These are phyloP conservation scores for Taphrorychus bicolor DNA, from an alignment of 2,888 invertebrate species.

Conservation along the genomic window DNA sequence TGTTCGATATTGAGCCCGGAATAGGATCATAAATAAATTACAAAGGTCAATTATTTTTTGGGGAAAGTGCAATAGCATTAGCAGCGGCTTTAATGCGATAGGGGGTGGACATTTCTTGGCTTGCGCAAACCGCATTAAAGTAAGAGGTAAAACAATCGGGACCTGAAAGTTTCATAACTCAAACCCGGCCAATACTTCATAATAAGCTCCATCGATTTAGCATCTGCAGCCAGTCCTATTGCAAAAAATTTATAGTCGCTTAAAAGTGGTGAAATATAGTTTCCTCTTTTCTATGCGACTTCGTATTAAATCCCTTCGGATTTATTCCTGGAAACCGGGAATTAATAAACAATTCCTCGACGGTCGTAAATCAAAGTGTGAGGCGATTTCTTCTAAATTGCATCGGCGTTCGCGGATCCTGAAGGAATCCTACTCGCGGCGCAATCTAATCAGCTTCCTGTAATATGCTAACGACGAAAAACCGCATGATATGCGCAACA, in stretches of 20 bases:
- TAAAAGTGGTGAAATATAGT: background rate
- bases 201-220: background rate
- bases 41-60: background rate
- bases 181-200: background rate
- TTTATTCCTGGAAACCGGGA: background rate
- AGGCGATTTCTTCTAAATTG: background rate
- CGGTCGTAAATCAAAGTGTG: background rate
- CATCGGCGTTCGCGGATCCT: no score
- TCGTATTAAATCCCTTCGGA: background rate
- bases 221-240: background rate
- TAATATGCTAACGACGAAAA: conserved; percentile 10
- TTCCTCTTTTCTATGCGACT: background rate
- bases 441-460: conserved; percentile 2
- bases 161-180: background rate
- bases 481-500: conserved; percentile 14
- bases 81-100: background rate
- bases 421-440: background rate
- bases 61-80: background rate
- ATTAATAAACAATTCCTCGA: background rate
- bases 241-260: background rate
- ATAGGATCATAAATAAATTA: background rate
- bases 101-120: background rate
- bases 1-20: background rate
- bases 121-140: background rate
- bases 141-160: background rate